Percentiles rank a stretch among this genome's conserved stretches.
These are phyloP conservation scores for Umimayanthus kanabou DNA, from an alignment of 92 coral and sea anemone genomes.

Conservation along the genomic window DNA sequence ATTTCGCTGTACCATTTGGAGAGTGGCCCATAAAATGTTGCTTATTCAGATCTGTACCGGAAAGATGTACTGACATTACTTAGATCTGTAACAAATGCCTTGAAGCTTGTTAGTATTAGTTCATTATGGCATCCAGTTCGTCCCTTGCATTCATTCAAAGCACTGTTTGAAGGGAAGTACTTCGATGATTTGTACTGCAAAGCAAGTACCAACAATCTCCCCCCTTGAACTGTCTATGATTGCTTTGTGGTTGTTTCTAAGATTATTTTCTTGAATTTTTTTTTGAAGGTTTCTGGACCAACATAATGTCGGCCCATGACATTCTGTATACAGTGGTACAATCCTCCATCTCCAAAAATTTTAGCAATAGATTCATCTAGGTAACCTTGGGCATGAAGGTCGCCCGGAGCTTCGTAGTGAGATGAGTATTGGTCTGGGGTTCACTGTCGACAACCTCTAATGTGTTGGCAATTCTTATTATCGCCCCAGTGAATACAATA, in stretches of 20 bases:
- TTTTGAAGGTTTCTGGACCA: slow-evolving; percentile 30
- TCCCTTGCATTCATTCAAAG: slow-evolving; percentile 1
- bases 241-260: slow-evolving; percentile 12
- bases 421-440: slow-evolving; percentile 31
- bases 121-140: not conserved
- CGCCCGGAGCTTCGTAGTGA: slow-evolving; percentile 36
- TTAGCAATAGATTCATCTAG: slow-evolving; percentile 22
- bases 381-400: slow-evolving; percentile 40
- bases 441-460: slow-evolving; percentile 29
- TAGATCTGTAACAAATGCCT: not conserved
- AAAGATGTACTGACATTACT: not conserved
- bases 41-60: not conserved
- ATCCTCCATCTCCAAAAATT: slow-evolving; percentile 35
- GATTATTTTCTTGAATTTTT: slow-evolving; percentile 28
- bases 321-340: slow-evolving; percentile 16
- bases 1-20: not conserved
- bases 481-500: slow-evolving; percentile 1
- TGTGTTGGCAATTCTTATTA: slow-evolving; percentile 13
- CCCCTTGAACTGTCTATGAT: slow-evolving; percentile 23
- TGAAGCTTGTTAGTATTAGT: slow-evolving; percentile 4
- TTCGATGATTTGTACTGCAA: slow-evolving; percentile 1
- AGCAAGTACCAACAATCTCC: slow-evolving; percentile 5
- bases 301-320: slow-evolving; percentile 17
- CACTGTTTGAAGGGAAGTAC: not conserved
- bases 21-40: not conserved